Evolutionary conservation across 2,888 invertebrate genomes (phyloP), one percentile per base, ranked within the genome.

Genomic region (Lasioglossum marginatum): DNA sequence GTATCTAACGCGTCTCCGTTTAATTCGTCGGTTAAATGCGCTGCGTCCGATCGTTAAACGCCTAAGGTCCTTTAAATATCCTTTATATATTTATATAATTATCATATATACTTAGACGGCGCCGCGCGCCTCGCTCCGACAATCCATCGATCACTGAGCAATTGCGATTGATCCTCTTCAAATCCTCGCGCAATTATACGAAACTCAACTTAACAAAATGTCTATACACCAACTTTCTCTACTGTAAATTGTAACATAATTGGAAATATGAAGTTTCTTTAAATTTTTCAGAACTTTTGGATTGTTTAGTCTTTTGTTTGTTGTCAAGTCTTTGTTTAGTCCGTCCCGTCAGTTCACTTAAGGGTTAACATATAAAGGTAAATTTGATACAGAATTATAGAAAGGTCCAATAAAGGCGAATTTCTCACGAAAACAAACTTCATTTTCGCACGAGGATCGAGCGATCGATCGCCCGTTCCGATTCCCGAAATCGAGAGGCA

Each of bases 21-120:
- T 34, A 66, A 70, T 71, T 79, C 60, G 45, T 27, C 76, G 52
- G 27, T 75, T 60, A 63, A 81, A 77, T 60, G 60, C 27, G 27
- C 86, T 48, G 71, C 16, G 31, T 45, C 60, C 76, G 80, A 81
- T 83, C 73, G 79, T 78, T 81, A 83, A 77, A 79, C 79, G 82
- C 66, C 88, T 82, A 87, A 75, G 89, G 90, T 84, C 75, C 82
- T 74, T 79, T 79, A 79, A 81, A 81, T 86, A 83, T 79, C 81
- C 37, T 82, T 82, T 85, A 85, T 43, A 79, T 60, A 70, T 82
- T 63, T 66, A 79, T 68, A 60, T 66, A 66, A 74, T 68, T 52
- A 66, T 75, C 37, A 37, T 66, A 66, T 66, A 48, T 70, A 70
- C 57, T 37, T 34, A 10, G 34, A 73, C 79, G 31, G 23, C 23